Evolutionary conservation across 2,797 vertebrate genomes (phyloP), one percentile per base, ranked within the genome.

Genomic region (Echeneis naucrates): DNA sequence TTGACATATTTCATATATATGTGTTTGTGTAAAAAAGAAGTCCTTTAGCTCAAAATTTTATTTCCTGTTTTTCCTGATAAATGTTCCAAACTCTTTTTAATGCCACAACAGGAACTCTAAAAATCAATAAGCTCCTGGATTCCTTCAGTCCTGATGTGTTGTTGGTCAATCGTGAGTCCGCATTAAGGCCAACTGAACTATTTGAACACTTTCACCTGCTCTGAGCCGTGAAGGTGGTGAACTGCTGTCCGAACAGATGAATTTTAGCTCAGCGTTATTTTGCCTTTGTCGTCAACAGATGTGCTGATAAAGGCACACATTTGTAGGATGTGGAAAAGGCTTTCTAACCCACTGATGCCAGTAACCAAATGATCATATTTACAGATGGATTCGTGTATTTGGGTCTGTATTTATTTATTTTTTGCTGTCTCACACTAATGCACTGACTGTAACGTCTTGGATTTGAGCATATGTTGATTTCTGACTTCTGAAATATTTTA

Each of bases 181-280:
- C 78, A 87, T 82, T 57, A 53, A 65, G 68, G 53, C 63, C 19
- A 17, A 24, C 21, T 27, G 65, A 44, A 73, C 53, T 68, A n/a
- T n/a, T n/a, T n/a, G n/a, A n/a, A n/a, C n/a, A n/a, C n/a, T n/a
- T n/a, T n/a, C n/a, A n/a, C 4, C 30, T 54, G 17, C 30, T 37
- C 23, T 53, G n/a, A n/a, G n/a, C n/a, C n/a, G n/a, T n/a, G n/a
- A n/a, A n/a, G n/a, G n/a, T 58, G 78, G 64, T 62, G 26, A 75
- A 72, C 60, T 89, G 73, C 71, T 85, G 68, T 76, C 64, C 58
- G 71, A 62, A 62, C 59, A 75, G 30, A 63, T 27, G 40, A n/a
- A 66, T 47, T 51, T 77, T 75, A 90, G 88, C 92, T 92, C 90
- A 94, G 83, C 87, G 80, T 82, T 82, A 72, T 81, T 92, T 26